phyloP scores from a whole-genome alignment of 2,888 invertebrate species.

The Salticus scenicus region DNA sequence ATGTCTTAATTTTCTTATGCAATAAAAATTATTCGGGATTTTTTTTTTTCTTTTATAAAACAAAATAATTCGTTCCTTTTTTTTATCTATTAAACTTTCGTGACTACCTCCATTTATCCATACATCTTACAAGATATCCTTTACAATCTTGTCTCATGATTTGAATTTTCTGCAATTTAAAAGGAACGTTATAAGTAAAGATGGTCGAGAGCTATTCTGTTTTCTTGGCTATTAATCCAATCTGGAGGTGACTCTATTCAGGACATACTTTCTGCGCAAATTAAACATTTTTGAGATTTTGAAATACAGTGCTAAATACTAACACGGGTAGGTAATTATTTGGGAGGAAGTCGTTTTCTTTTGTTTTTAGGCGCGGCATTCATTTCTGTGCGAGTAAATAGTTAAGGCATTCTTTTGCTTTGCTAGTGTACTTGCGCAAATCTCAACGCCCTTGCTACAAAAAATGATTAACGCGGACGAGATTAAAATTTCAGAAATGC shows the following conservation, averaged over 20 bases:
- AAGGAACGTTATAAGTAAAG: too few relatives aligned
- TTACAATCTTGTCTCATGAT: too few relatives aligned
- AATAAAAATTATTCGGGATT: too few relatives aligned
- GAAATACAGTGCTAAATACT: constrained; percentile 53
- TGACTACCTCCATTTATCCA: too few relatives aligned
- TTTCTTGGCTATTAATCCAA: constrained; percentile 2
- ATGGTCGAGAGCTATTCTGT: too few relatives aligned
- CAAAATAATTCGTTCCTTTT: too few relatives aligned
- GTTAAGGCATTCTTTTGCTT: constrained; percentile 62
- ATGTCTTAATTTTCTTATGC: too few relatives aligned
- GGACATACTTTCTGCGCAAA: constrained; percentile 33
- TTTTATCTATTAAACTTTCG: too few relatives aligned
- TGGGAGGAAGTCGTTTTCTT: constrained; percentile 26
- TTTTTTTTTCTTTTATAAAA: too few relatives aligned
- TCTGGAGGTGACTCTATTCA: neutral
- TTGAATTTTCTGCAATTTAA: too few relatives aligned
- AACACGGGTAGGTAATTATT: constrained; percentile 52
- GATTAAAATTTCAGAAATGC: constrained; percentile 70
- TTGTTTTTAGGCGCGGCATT: constrained; percentile 42
- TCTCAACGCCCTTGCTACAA: constrained; percentile 39
- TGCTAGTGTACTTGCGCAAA: constrained; percentile 59
- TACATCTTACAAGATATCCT: too few relatives aligned
- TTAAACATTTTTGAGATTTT: constrained; percentile 60
- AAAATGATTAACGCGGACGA: constrained; percentile 64
- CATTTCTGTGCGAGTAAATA: constrained; percentile 45